Percentiles rank a stretch among this genome's conserved stretches.
These are phyloP conservation scores for Montipora efflorescens DNA, from an alignment of 64 coral and sea anemone genomes.

Conservation along the genomic window DNA sequence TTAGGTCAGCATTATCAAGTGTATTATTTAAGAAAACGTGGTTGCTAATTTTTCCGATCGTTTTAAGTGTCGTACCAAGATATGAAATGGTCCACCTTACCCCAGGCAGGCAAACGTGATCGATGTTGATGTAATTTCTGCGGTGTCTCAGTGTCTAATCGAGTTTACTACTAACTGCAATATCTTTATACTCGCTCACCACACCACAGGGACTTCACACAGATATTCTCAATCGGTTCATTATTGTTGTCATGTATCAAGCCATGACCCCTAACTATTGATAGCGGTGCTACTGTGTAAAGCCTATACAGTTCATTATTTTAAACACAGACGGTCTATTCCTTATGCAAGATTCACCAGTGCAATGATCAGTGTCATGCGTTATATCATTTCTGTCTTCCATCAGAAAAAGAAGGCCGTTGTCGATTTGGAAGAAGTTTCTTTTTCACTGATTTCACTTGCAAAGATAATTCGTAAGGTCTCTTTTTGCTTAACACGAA, in stretches of 20 bases:
- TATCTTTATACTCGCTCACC: conserved; percentile 3
- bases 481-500: conserved; percentile 6
- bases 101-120: background rate
- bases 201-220: conserved; percentile 38
- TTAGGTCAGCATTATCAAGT: background rate
- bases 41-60: background rate
- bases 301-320: conserved; percentile 37
- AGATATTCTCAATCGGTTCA: conserved; percentile 51
- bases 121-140: background rate
- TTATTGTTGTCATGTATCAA: conserved; percentile 60
- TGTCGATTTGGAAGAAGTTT: background rate
- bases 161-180: conserved; percentile 20
- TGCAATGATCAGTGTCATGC: background rate
- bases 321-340: conserved; percentile 27
- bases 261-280: conserved; percentile 60
- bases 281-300: conserved; percentile 26
- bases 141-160: background rate
- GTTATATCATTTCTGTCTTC: background rate
- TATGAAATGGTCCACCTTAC: background rate
- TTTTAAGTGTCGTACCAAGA: background rate
- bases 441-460: background rate
- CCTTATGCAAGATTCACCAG: conserved; percentile 3
- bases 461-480: background rate
- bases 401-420: background rate
- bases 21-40: background rate